Conservation (phyloP, 2,888 invertebrate genomes). For the Hyppa rectilinea region DNA sequence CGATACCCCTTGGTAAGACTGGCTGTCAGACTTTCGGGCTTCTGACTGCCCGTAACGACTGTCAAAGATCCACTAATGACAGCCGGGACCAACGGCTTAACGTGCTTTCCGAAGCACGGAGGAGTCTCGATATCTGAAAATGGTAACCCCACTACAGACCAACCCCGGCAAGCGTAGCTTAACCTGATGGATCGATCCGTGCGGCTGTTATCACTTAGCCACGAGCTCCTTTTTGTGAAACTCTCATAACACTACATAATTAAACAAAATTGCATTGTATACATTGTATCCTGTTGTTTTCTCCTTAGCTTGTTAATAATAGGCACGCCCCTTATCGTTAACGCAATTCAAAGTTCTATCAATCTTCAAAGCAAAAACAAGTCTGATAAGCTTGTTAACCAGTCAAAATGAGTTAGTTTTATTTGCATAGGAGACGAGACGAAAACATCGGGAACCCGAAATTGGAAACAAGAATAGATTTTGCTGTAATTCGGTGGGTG, state of each 20-base stretch:
- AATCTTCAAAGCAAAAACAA: constrained; percentile 16
- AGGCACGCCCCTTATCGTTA: constrained; percentile 7
- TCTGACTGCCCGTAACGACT: no score
- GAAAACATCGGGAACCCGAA: not conserved
- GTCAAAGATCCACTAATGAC: no score
- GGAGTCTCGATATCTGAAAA: no score
- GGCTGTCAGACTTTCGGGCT: no score
- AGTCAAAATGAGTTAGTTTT: constrained; percentile 33
- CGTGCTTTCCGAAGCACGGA: no score
- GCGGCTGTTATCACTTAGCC: no score
- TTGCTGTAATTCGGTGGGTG: not conserved
- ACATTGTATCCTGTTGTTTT: not conserved
- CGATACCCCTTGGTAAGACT: no score
- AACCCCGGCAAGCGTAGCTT: no score
- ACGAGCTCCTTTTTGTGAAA: not conserved
- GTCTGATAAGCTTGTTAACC: constrained; percentile 25
- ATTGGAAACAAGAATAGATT: constrained; percentile 1
- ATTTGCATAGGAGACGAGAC: not conserved
- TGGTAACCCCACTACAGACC: no score
- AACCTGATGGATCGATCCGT: no score
- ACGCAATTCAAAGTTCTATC: constrained; percentile 32
- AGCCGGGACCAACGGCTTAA: no score
- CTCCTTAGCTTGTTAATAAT: not conserved
- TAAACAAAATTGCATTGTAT: not conserved
- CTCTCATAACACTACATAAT: not conserved